Conservation (phyloP, 2,888 invertebrate genomes). For the Noctua janthina region DNA sequence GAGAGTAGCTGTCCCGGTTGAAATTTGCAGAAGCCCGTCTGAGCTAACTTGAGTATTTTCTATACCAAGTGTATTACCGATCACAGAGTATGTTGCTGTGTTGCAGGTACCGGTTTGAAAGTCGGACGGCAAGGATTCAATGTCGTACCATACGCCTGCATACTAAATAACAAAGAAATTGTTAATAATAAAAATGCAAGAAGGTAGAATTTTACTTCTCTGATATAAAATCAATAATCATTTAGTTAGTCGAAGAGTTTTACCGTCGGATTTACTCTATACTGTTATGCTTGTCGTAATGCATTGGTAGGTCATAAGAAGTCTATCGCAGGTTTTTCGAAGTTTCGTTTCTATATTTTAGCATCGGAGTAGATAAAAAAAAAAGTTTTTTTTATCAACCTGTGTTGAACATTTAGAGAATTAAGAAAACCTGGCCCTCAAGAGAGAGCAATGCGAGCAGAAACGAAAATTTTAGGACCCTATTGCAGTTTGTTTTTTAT, state of each 20-base stretch:
- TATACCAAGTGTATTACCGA: background rate
- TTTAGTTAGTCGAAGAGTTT: background rate
- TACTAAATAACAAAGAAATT: slow-evolving; percentile 9
- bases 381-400: too few relatives aligned
- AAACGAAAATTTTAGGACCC: background rate
- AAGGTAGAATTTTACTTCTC: background rate
- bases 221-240: background rate
- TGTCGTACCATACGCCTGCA: slow-evolving; percentile 32
- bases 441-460: background rate
- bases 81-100: slow-evolving; percentile 9
- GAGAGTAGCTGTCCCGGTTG: background rate
- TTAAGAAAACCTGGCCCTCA: too few relatives aligned
- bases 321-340: background rate
- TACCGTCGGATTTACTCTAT: background rate
- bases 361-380: too few relatives aligned
- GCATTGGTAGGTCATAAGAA: background rate
- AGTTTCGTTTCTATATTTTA: too few relatives aligned
- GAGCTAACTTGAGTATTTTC: background rate
- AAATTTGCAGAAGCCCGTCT: accelerated
- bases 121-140: slow-evolving; percentile 29
- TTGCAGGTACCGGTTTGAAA: slow-evolving; percentile 30
- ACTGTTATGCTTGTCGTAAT: background rate
- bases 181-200: background rate
- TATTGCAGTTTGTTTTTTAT: background rate
- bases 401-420: too few relatives aligned